phyloP scores from a whole-genome alignment of 2,888 invertebrate genomes.

The Eristalinus aeneus region DNA sequence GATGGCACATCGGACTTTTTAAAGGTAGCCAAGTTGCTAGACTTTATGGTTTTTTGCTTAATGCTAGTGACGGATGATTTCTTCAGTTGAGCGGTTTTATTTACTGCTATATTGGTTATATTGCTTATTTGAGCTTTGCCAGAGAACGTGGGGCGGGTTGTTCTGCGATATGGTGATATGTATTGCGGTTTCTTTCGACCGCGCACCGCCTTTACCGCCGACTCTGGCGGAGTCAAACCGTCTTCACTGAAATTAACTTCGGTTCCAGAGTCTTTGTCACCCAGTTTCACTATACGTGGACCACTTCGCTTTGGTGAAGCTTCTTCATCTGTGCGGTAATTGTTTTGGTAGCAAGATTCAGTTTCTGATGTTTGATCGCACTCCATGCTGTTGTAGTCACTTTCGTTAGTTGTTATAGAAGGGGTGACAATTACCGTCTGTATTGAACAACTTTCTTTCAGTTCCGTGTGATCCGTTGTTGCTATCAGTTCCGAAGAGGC shows the following conservation, averaged over 20 bases:
- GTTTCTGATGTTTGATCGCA: constrained; percentile 84
- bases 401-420: constrained; percentile 76
- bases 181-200: constrained; percentile 85
- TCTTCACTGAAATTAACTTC: constrained; percentile 82
- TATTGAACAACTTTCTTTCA: constrained; percentile 39
- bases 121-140: constrained; percentile 62
- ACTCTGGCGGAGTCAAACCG: constrained; percentile 74
- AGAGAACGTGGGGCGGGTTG: constrained; percentile 37
- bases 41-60: constrained; percentile 63
- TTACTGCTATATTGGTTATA: constrained; percentile 58
- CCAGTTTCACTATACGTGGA: constrained; percentile 69
- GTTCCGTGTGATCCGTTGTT: constrained; percentile 3
- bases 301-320: constrained; percentile 56
- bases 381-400: constrained; percentile 81
- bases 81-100: constrained; percentile 73
- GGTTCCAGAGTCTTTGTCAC: constrained; percentile 80
- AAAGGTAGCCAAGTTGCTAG: constrained; percentile 11
- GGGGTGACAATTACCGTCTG: constrained; percentile 73
- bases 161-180: constrained; percentile 83
- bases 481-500: constrained; percentile 79
- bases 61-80: constrained; percentile 71
- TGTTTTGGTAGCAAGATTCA: constrained; percentile 79
- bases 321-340: constrained; percentile 16
- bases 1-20: constrained; percentile 49
- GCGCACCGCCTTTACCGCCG: constrained; percentile 75